Evolutionary conservation across 1,140 invertebrate genomes (phyloP).

Genomic region (Camponotus vicinus): DNA sequence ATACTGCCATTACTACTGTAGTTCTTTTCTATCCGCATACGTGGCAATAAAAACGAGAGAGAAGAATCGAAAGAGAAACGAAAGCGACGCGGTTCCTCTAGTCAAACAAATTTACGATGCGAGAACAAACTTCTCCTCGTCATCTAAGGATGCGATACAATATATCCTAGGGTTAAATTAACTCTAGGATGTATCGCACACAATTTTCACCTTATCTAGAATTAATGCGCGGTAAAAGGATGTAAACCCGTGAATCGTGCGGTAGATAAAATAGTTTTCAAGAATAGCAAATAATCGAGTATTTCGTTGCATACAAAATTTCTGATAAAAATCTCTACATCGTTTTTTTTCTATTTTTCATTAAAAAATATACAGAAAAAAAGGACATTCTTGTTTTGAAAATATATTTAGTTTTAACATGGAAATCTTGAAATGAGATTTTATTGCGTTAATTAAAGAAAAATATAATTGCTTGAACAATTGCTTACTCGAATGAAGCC

Average conservation of each 20-base stretch:
- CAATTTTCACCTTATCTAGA: conserved; percentile 35
- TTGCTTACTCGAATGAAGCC: no score
- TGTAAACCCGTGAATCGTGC: neutral
- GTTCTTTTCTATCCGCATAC: conserved; percentile 38
- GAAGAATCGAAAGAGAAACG: conserved; percentile 1
- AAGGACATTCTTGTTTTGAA: no score
- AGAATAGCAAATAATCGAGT: neutral
- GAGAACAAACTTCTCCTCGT: conserved; percentile 52
- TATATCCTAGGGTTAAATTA: conserved; percentile 35
- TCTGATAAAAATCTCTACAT: no score
- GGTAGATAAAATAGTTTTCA: conserved; percentile 11
- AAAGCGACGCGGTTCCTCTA: conserved; percentile 1
- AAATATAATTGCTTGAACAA: no score
- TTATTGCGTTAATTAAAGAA: no score
- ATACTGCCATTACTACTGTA: conserved; percentile 31
- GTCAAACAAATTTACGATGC: conserved; percentile 56
- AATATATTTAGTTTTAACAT: no score
- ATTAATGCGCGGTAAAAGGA: conserved; percentile 22
- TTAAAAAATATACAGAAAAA: no score
- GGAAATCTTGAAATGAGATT: no score
- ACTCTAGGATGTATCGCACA: conserved; percentile 1
- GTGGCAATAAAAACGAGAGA: conserved; percentile 37
- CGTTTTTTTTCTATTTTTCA: no score
- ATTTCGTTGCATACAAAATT: neutral
- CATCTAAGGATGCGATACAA: conserved; percentile 12